Conservation (phyloP, 2,113 vertebrate species). For the Laticauda colubrina region DNA sequence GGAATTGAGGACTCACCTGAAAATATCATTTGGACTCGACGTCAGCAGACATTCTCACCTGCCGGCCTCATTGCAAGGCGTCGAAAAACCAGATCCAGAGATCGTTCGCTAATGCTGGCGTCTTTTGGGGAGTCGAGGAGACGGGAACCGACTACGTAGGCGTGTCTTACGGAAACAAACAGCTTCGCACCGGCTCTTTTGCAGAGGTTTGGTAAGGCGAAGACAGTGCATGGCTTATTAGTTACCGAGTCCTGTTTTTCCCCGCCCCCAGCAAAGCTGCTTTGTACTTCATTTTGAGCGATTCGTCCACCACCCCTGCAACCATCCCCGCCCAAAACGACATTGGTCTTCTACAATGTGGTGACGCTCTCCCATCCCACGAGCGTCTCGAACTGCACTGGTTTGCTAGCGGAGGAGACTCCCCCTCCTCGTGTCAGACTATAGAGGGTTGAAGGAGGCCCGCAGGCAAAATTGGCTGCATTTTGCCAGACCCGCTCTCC, state of each 20-base stretch:
- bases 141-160: slow-evolving; percentile 44
- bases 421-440: slow-evolving; percentile 53
- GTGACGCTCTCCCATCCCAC: slow-evolving; percentile 43
- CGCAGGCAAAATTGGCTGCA: background rate
- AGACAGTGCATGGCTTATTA: slow-evolving; percentile 9
- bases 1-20: slow-evolving; percentile 48
- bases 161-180: slow-evolving; percentile 51
- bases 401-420: slow-evolving; percentile 54
- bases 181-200: slow-evolving; percentile 43
- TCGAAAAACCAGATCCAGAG: background rate
- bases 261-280: slow-evolving; percentile 47
- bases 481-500: background rate
- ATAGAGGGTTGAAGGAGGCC: slow-evolving; percentile 13
- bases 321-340: background rate
- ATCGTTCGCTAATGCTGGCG: slow-evolving; percentile 41
- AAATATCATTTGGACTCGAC: slow-evolving; percentile 57
- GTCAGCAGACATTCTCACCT: slow-evolving; percentile 56
- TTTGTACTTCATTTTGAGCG: slow-evolving; percentile 42
- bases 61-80: slow-evolving; percentile 5
- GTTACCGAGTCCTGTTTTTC: background rate
- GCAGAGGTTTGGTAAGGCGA: slow-evolving; percentile 40
- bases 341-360: slow-evolving; percentile 40
- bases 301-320: background rate
- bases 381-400: slow-evolving; percentile 48
- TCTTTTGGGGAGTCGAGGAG: slow-evolving; percentile 32